Percentiles rank a stretch among this genome's conserved stretches.
These are phyloP conservation scores for Chrysomela aeneicollis DNA, from an alignment of 2,888 invertebrate genomes.

Conservation along the genomic window DNA sequence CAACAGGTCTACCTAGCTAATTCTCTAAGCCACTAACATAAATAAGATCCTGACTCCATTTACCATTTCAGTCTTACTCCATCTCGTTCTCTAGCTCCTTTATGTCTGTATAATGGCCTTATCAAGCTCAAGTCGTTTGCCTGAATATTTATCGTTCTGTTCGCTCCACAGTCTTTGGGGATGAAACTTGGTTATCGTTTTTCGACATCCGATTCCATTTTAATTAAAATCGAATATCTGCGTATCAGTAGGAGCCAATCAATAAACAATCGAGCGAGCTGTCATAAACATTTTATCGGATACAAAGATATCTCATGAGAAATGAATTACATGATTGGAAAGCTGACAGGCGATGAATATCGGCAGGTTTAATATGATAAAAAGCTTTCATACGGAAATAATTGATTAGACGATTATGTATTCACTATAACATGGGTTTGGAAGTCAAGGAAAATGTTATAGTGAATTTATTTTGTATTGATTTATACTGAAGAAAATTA, in stretches of 20 bases:
- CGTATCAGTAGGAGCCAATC: neutral
- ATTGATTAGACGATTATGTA: too few relatives aligned
- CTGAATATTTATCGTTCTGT: neutral
- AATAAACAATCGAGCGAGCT: neutral
- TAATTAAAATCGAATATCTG: neutral
- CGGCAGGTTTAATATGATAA: too few relatives aligned
- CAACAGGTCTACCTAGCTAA: neutral
- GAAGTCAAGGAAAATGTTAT: too few relatives aligned
- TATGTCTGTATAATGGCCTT: neutral
- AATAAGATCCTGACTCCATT: neutral
- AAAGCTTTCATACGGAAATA: too few relatives aligned
- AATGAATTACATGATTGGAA: too few relatives aligned
- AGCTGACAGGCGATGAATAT: too few relatives aligned
- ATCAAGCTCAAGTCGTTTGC: neutral
- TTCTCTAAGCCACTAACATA: neutral
- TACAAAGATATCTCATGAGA: too few relatives aligned
- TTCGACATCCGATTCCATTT: neutral
- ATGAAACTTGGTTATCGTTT: neutral
- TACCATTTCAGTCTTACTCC: neutral
- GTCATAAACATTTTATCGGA: too few relatives aligned
- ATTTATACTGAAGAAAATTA: too few relatives aligned
- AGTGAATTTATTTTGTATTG: too few relatives aligned
- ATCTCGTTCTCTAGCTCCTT: neutral
- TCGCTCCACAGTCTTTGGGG: neutral
- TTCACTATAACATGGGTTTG: too few relatives aligned